Conservation (phyloP, 2,113 vertebrate genomes). For the Myanophis thanlyinensis region DNA sequence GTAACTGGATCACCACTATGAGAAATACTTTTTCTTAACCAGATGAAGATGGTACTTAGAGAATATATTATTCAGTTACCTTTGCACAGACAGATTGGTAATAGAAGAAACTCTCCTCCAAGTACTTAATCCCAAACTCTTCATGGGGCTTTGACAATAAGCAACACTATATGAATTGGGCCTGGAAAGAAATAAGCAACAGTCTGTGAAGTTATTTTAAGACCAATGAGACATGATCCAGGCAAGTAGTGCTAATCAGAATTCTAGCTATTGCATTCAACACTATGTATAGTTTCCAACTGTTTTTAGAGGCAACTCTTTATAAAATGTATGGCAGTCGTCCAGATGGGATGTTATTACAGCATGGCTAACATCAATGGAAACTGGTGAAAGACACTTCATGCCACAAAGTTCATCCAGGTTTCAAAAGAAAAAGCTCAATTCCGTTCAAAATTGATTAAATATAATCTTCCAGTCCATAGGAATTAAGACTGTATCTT, state of each 20-base stretch:
- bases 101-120: background rate
- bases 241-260: background rate
- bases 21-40: background rate
- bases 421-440: background rate
- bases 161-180: background rate
- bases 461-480: background rate
- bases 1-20: background rate
- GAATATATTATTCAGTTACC: background rate
- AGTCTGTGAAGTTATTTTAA: background rate
- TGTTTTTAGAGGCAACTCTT: background rate
- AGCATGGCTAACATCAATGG: background rate
- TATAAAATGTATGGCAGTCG: background rate
- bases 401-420: background rate
- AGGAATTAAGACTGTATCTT: background rate
- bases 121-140: background rate
- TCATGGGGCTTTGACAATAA: background rate
- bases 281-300: background rate
- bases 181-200: background rate
- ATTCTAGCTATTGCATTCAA: background rate
- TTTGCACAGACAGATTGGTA: background rate
- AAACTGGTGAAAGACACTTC: background rate
- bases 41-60: background rate
- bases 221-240: background rate
- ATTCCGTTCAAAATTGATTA: background rate
- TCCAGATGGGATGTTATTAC: background rate